Evolutionary conservation across 1,140 invertebrate species (phyloP).

Genomic region (Palaemon carinicauda): DNA sequence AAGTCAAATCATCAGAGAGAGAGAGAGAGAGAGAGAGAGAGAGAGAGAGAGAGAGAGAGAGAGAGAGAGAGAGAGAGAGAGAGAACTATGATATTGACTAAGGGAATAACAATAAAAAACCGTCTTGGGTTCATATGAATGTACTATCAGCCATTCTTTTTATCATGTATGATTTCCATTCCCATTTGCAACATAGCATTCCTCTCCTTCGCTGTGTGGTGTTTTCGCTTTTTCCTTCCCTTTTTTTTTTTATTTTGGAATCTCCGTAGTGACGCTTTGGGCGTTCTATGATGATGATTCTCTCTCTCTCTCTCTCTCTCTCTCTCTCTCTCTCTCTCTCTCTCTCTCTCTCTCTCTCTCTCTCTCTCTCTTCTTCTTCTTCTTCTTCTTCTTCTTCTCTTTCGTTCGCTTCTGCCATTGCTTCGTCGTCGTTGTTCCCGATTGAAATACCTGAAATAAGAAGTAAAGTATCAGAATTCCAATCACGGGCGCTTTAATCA

Average conservation of each 20-base stretch:
- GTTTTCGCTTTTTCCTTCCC: no score
- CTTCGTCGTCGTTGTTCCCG: background rate
- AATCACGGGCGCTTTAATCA: no score
- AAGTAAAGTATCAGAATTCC: no score
- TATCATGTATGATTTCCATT: no score
- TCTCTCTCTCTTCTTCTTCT: conserved; percentile 29
- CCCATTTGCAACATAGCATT: no score
- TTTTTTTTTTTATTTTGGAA: no score
- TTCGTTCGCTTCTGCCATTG: conserved; percentile 61
- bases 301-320: background rate
- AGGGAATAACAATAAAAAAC: background rate
- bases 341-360: conserved; percentile 16
- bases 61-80: background rate
- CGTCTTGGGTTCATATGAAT: background rate
- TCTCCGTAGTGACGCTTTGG: no score
- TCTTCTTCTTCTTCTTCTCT: conserved; percentile 24
- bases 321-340: conserved; percentile 21
- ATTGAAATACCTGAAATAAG: background rate
- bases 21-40: background rate
- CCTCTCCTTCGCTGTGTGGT: no score
- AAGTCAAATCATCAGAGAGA: background rate
- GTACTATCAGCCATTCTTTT: no score
- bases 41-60: background rate
- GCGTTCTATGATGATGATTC: no score
- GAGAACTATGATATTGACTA: background rate